Evolutionary conservation across 2,888 invertebrate genomes (phyloP).

Genomic region (Agrochola circellaris): DNA sequence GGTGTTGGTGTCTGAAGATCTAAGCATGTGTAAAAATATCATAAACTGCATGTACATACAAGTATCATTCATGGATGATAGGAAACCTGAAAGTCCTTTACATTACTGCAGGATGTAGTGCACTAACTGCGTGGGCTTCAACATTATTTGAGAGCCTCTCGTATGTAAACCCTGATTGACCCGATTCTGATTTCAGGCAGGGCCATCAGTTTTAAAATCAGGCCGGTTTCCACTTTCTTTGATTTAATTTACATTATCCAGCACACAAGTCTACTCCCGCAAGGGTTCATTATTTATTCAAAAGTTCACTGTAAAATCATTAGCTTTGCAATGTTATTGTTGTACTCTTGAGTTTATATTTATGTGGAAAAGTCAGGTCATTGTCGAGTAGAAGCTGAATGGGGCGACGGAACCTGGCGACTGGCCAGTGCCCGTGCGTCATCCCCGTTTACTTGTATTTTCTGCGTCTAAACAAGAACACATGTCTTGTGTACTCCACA

Average conservation of each 20-base stretch:
- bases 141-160: background rate
- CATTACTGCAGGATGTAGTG: background rate
- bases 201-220: background rate
- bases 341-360: conserved; percentile 65
- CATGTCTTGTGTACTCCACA: conserved; percentile 60
- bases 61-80: background rate
- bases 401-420: conserved; percentile 85
- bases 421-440: conserved; percentile 85
- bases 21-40: background rate
- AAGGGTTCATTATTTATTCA: conserved; percentile 25
- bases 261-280: background rate
- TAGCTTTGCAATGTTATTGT: conserved; percentile 44
- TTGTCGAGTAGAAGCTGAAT: conserved; percentile 87
- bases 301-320: conserved; percentile 29
- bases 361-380: conserved; percentile 84
- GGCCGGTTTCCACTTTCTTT: background rate
- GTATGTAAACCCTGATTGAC: background rate
- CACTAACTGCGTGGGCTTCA: background rate
- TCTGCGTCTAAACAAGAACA: conserved; percentile 75
- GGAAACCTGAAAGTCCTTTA: background rate
- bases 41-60: no score
- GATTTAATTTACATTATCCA: background rate
- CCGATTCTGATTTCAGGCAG: background rate
- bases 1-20: background rate
- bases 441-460: conserved; percentile 77